Conservation (phyloP, 1,140 invertebrate genomes). For the Galleria mellonella region DNA sequence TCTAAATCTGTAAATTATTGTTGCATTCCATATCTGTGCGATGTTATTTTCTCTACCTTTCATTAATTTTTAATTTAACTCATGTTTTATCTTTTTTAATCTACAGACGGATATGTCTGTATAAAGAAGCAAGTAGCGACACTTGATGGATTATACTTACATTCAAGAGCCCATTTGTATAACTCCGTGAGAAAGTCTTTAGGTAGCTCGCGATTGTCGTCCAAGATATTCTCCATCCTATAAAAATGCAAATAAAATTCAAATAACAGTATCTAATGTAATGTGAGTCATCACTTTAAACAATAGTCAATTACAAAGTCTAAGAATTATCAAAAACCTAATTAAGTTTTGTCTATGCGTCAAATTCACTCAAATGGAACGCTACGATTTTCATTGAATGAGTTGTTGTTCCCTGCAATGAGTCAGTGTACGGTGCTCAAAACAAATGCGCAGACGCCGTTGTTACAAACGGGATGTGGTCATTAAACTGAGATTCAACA, state of each 20-base stretch:
- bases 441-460: constrained; percentile 56
- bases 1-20: background rate
- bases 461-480: constrained; percentile 60
- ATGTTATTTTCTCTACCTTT: no score
- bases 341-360: constrained; percentile 2
- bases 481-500: constrained; percentile 63
- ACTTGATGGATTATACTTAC: constrained; percentile 74
- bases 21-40: background rate
- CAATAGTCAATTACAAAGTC: background rate
- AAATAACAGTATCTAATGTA: background rate
- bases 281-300: background rate
- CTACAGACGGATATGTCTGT: background rate
- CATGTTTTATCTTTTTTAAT: background rate
- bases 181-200: constrained; percentile 87
- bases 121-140: background rate
- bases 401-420: constrained; percentile 52
- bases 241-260: constrained; percentile 26
- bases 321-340: constrained; percentile 1
- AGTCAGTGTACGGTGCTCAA: constrained; percentile 45
- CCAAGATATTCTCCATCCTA: constrained; percentile 81
- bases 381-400: constrained; percentile 51
- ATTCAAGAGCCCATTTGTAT: constrained; percentile 92
- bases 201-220: constrained; percentile 81
- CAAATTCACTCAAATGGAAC: constrained; percentile 33
- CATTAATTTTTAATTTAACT: background rate